Conservation (phyloP, 2,113 vertebrate species). For the Balaenoptera acutorostrata region DNA sequence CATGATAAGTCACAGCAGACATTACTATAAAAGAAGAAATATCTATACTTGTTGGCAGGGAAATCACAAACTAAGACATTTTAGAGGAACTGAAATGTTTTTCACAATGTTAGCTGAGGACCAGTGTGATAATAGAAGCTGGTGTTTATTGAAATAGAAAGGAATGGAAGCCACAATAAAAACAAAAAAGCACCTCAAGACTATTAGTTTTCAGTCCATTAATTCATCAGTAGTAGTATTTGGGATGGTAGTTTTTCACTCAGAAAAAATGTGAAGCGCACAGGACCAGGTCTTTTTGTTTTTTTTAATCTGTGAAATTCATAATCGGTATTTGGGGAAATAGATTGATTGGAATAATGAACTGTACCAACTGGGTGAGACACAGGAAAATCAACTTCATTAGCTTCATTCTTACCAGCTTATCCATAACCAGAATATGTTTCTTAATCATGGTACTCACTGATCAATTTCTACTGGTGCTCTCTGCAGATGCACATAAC, state of each 20-base stretch:
- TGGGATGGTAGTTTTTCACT: neutral
- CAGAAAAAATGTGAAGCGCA: neutral
- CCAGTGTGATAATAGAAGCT: neutral
- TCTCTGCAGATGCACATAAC: neutral
- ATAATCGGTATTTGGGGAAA: neutral
- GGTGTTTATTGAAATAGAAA: neutral
- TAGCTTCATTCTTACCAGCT: neutral
- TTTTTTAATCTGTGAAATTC: neutral
- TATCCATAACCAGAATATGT: neutral
- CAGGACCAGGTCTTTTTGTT: neutral
- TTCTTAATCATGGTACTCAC: neutral
- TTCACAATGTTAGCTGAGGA: neutral
- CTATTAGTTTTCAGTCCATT: neutral
- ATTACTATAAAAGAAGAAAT: neutral
- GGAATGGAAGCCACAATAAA: neutral
- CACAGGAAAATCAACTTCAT: neutral
- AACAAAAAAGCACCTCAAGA: neutral
- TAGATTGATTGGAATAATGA: neutral
- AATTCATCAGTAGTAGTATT: neutral
- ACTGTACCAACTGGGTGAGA: neutral
- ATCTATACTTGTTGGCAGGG: neutral
- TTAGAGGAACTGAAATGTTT: neutral
- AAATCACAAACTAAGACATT: neutral
- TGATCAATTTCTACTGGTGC: neutral
- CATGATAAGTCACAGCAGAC: fast-evolving